Evolutionary conservation across 2,797 vertebrate genomes (phyloP).

Genomic region (Salmo trutta): DNA sequence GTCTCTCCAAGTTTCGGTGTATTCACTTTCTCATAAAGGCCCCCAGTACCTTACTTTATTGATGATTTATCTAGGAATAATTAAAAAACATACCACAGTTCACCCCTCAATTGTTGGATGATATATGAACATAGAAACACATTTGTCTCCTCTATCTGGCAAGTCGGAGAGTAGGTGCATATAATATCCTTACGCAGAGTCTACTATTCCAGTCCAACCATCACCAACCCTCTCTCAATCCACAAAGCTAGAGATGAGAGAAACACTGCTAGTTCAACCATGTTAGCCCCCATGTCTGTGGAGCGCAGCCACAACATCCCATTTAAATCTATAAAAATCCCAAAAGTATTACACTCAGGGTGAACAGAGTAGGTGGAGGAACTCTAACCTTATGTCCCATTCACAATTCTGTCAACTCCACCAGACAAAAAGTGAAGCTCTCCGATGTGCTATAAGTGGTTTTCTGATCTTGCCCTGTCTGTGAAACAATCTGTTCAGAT

Average conservation of each 20-base stretch:
- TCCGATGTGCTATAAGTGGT: conserved; percentile 29
- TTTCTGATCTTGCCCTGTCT: conserved; percentile 21
- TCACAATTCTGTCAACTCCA: background rate
- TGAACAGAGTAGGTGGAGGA: background rate
- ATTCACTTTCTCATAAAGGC: background rate
- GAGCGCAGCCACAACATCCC: background rate
- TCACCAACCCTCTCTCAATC: background rate
- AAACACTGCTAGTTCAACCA: background rate
- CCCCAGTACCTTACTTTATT: background rate
- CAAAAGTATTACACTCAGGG: background rate
- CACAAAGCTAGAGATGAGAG: background rate
- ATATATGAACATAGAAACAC: conserved; percentile 5
- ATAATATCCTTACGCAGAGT: background rate
- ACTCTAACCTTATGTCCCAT: background rate
- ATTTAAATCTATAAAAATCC: background rate
- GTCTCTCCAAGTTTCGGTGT: conserved; percentile 1
- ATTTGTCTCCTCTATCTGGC: conserved; percentile 22
- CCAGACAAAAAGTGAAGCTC: conserved; percentile 18
- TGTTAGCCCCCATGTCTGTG: background rate
- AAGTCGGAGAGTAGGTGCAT: conserved; percentile 5
- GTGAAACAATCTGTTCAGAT: conserved; percentile 11
- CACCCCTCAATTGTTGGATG: background rate
- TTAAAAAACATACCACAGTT: conserved; percentile 1
- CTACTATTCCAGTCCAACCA: background rate
- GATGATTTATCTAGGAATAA: conserved; percentile 20